Conservation (phyloP, 2,113 vertebrate genomes). For the Ginglymostoma cirratum region DNA sequence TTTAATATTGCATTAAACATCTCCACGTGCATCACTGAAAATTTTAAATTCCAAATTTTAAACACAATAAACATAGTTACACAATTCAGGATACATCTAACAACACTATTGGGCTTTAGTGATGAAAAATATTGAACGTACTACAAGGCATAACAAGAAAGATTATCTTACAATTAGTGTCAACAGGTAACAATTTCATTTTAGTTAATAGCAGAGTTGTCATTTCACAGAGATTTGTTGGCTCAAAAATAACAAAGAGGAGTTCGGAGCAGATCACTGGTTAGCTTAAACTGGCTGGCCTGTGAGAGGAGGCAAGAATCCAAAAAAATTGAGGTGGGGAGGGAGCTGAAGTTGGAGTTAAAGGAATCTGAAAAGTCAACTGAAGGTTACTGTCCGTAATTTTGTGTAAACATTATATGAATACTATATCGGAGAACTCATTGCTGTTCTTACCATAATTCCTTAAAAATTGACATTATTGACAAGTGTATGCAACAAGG, state of each 20-base stretch:
- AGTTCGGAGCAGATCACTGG: neutral
- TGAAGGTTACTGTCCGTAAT: neutral
- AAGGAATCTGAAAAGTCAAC: neutral
- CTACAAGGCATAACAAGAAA: neutral
- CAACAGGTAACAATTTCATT: neutral
- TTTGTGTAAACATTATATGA: neutral
- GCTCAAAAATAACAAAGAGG: neutral
- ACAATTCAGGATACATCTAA: neutral
- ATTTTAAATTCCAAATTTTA: neutral
- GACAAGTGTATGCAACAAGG: neutral
- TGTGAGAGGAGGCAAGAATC: neutral
- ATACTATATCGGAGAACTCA: neutral
- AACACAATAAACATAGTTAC: no score
- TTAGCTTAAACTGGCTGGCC: neutral
- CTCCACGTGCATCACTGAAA: neutral
- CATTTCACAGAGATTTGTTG: neutral
- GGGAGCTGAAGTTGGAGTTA: neutral
- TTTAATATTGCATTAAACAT: neutral
- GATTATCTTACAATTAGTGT: neutral
- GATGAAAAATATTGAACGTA: neutral
- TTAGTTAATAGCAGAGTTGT: neutral
- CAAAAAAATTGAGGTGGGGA: neutral
- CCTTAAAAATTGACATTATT: neutral
- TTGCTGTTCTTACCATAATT: neutral
- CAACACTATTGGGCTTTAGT: neutral